Evolutionary conservation across 2,888 invertebrate species (phyloP).

Genomic region (Drosophila cracens): DNA sequence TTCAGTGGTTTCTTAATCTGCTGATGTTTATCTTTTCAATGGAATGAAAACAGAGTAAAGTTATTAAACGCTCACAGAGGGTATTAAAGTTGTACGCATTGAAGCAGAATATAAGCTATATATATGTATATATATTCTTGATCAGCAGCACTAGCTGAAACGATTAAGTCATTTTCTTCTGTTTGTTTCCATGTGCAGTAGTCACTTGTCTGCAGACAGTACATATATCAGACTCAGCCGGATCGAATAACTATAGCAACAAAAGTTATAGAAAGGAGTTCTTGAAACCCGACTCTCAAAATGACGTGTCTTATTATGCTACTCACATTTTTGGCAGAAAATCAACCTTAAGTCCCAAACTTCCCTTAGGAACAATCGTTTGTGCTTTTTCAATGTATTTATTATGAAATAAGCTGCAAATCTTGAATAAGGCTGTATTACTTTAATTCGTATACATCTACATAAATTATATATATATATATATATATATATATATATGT

Average conservation of each 20-base stretch:
- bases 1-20: not conserved
- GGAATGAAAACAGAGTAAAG: not conserved
- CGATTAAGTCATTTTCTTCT: not conserved
- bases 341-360: not conserved
- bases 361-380: too few species aligned
- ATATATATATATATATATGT: too few species aligned
- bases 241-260: not conserved
- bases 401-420: not conserved
- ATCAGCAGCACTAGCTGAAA: not conserved
- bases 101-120: not conserved
- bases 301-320: not conserved
- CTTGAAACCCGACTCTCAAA: not conserved
- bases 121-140: not conserved
- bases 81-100: not conserved
- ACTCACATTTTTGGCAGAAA: not conserved
- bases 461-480: constrained; percentile 12
- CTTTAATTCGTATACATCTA: constrained; percentile 1
- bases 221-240: not conserved
- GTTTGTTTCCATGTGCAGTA: too few species aligned
- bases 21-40: not conserved
- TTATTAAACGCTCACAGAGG: not conserved
- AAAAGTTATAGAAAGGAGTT: not conserved
- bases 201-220: not conserved
- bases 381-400: not conserved
- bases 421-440: constrained; percentile 4